Evolutionary conservation across 64 coral and sea anemone genomes (phyloP), one percentile per base, ranked within the genome.

Genomic region (Orbicella faveolata): DNA sequence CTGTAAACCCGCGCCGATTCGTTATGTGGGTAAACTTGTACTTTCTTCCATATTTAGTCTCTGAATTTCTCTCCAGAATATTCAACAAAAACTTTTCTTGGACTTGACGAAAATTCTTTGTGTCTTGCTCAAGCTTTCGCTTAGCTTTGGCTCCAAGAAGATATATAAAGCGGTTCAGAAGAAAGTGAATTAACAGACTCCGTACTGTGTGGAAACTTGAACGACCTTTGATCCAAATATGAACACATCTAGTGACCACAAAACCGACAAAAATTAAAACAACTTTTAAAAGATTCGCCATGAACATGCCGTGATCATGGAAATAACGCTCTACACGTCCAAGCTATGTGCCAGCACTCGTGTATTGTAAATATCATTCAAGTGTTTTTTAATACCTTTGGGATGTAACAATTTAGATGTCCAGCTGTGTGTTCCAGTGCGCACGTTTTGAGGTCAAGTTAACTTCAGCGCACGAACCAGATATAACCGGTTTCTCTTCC

Each of bases 101-200:
- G 20, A 84, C 81, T 68, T 67, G 34, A 2, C 36, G 19, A 84
- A 84, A 84, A n/a, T 68, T 84, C 21, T 48, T 69, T 23, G 81
- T 70, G 81, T 84, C 81, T 36, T 69, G 36, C 41, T 84, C 81
- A 61, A 84, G 63, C 17, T 23, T 14, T 84, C 81, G 6, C 11
- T 34, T 84, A 17, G 81, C 81, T 44, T 41, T 84, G n/a, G 33
- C 36, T 69, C 81, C 81, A 18, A 84, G 9, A 68, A 67, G 19
- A 84, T 68, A 48, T 51, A 84, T 59, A 84, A 68, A 36, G 62
- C 81, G 81, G 63, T 84, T 84, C 21, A 84, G 62, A 68, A 84
- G 36, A 68, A 44, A 84, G 34, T 84, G 61, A 13, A 84, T 44
- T 9, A 84, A 4, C 36, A 84, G 6, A 68, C 81, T 84, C 35